These are phyloP conservation scores for Lasius platythorax DNA, from an alignment of 2,888 invertebrate species.

Conservation along the genomic window DNA sequence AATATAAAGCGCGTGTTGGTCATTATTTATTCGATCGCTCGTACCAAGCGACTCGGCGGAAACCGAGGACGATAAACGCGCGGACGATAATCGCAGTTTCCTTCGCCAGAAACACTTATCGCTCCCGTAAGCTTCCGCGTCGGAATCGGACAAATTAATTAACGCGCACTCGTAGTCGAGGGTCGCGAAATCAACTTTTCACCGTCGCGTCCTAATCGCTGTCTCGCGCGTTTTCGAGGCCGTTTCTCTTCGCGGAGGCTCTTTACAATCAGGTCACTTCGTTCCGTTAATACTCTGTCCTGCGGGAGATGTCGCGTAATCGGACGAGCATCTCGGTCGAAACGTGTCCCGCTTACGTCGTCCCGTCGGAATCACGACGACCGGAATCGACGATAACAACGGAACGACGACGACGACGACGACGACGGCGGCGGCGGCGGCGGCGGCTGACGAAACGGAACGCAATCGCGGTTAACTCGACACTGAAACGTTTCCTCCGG, in stretches of 20 bases:
- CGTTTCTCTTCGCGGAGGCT: not conserved
- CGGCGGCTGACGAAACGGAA: not conserved
- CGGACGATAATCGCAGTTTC: constrained; percentile 31
- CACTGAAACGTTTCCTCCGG: constrained; percentile 63
- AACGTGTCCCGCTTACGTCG: not conserved
- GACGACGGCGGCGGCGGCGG: not conserved
- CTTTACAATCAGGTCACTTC: constrained; percentile 13
- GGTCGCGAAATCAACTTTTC: constrained; percentile 32
- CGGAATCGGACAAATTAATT: constrained; percentile 7
- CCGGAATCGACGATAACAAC: too few relatives aligned
- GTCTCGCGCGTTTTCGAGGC: not conserved
- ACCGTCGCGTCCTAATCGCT: not conserved
- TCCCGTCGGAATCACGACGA: constrained; percentile 35
- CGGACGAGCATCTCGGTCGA: constrained; percentile 16
- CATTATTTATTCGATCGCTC: constrained; percentile 1
- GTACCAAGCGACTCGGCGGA: constrained; percentile 11
- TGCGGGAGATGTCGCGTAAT: not conserved
- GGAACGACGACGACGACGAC: not conserved
- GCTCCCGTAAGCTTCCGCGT: constrained; percentile 3
- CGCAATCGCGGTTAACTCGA: constrained; percentile 48
- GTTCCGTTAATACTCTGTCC: not conserved
- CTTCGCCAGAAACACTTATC: constrained; percentile 17
- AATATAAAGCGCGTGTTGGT: not conserved
- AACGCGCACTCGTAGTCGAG: not conserved
- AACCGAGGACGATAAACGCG: constrained; percentile 23